These are phyloP conservation scores for Illadopsis cleaveri DNA, from an alignment of 2,113 vertebrate genomes.

Conservation along the genomic window DNA sequence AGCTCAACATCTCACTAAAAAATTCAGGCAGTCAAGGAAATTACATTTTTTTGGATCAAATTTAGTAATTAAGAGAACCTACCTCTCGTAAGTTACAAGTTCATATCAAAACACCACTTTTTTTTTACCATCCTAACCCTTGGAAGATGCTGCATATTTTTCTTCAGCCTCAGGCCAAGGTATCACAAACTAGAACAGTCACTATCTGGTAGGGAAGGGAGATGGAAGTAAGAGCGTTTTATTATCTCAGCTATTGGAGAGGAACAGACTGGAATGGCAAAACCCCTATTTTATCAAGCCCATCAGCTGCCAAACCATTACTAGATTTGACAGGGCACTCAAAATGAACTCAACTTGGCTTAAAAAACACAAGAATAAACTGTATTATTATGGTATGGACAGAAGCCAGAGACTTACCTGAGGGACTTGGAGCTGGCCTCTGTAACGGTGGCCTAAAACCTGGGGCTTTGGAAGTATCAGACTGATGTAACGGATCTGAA, in stretches of 20 bases:
- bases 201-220: not conserved
- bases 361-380: not conserved
- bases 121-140: not conserved
- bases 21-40: not conserved
- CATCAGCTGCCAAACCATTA: not conserved
- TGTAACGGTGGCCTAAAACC: constrained; percentile 93
- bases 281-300: not conserved
- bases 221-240: not conserved
- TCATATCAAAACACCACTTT: not conserved
- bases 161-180: not conserved
- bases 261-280: not conserved
- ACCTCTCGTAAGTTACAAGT: rapidly evolving
- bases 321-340: not conserved
- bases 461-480: constrained; percentile 97
- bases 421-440: constrained; percentile 92
- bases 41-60: rapidly evolving
- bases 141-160: rapidly evolving
- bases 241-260: rapidly evolving
- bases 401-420: constrained; percentile 74
- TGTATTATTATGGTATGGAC: rapidly evolving
- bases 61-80: not conserved
- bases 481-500: constrained; percentile 90
- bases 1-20: not conserved
- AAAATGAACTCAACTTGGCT: not conserved
- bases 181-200: not conserved